A percentile compares a stretch with the other conserved stretches of the same genome.
Evolutionary conservation across 2,113 vertebrate genomes (phyloP).

Genomic region (Erythrocercus mccallii): DNA sequence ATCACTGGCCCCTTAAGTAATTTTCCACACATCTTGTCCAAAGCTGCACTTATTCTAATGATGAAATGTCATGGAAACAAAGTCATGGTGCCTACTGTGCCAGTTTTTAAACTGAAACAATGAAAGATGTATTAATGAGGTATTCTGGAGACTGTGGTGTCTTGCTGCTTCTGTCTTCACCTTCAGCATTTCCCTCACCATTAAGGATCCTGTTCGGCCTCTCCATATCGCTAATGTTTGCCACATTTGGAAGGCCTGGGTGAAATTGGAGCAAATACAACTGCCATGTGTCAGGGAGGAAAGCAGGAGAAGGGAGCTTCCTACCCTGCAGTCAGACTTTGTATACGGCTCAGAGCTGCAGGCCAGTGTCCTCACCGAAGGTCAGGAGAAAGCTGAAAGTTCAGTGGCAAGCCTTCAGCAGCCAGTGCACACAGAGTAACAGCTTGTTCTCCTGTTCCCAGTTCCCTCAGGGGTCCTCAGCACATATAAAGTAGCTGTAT

Average conservation of each 20-base stretch:
- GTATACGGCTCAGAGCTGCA: background rate
- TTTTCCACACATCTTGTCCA: background rate
- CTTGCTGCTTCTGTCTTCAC: background rate
- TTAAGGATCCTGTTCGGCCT: background rate
- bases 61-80: background rate
- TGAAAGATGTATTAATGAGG: background rate
- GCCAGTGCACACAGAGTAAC: fast-evolving
- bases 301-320: background rate
- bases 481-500: background rate
- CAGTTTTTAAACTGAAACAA: background rate
- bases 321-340: fast-evolving
- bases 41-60: background rate
- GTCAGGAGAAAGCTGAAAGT: fast-evolving
- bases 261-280: background rate
- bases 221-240: background rate
- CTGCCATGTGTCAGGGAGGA: background rate
- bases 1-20: background rate
- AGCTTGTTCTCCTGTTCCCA: background rate
- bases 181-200: background rate
- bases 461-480: fast-evolving
- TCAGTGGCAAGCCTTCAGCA: background rate
- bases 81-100: background rate
- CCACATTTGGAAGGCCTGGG: background rate
- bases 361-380: background rate
- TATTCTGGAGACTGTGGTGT: background rate